phyloP scores from a whole-genome alignment of 2,797 vertebrate species.

The Luscinia megarhynchos region DNA sequence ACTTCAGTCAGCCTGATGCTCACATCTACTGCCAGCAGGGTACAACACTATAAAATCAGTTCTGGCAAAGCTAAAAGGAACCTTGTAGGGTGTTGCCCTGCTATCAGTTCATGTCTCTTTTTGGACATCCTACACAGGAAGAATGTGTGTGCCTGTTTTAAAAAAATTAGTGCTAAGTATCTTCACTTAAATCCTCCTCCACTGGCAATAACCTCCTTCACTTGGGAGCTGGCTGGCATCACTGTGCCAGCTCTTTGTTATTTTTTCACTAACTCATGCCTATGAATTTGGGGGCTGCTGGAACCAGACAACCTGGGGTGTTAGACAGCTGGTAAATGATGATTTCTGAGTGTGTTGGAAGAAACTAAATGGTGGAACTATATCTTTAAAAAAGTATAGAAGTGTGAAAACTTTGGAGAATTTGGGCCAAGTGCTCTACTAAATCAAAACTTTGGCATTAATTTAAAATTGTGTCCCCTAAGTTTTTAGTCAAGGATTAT shows the following conservation, averaged over 20 bases:
- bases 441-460: background rate
- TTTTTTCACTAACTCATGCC: background rate
- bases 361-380: background rate
- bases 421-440: background rate
- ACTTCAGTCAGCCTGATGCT: background rate
- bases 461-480: background rate
- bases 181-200: background rate
- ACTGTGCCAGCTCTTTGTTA: background rate
- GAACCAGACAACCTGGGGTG: background rate
- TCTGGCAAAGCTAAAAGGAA: background rate
- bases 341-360: background rate
- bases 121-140: background rate
- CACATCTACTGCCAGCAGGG: rapidly evolving
- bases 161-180: background rate
- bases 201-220: background rate
- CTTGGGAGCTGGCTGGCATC: background rate
- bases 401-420: background rate
- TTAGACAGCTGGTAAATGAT: background rate
- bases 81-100: background rate
- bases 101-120: background rate
- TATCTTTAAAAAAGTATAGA: background rate
- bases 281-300: background rate
- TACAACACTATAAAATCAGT: background rate
- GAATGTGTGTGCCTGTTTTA: background rate
- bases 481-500: background rate